Conservation (phyloP, 2,888 invertebrate species). For the Xylophagus ater region DNA sequence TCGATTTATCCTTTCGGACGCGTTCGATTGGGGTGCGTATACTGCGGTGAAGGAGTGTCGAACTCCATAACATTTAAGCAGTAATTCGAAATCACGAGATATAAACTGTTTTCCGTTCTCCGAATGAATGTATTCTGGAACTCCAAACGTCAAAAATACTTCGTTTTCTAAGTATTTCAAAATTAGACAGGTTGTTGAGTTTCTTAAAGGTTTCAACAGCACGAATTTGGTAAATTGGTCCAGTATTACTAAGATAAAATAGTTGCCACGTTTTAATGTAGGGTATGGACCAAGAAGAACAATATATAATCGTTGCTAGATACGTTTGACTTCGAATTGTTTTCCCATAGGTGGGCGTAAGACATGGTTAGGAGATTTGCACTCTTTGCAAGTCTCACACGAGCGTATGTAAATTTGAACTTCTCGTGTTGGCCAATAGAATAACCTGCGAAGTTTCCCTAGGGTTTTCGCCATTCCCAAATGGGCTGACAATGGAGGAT, state of each 20-base stretch:
- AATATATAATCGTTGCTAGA: slow-evolving; percentile 12
- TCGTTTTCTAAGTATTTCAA: no score
- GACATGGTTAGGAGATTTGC: slow-evolving; percentile 7
- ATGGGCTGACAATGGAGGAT: not conserved
- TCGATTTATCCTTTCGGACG: slow-evolving; percentile 26
- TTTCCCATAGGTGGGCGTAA: slow-evolving; percentile 15
- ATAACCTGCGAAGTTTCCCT: slow-evolving; percentile 5
- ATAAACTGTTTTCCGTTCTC: slow-evolving; percentile 24
- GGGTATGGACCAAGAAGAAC: slow-evolving; percentile 18
- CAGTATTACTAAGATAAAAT: slow-evolving; percentile 12
- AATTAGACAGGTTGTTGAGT: slow-evolving; percentile 17
- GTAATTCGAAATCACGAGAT: slow-evolving; percentile 14
- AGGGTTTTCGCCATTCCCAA: slow-evolving; percentile 11
- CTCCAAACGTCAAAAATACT: no score
- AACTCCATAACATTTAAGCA: slow-evolving; percentile 13
- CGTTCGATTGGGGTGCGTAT: slow-evolving; percentile 28
- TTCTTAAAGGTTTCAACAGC: slow-evolving; percentile 12
- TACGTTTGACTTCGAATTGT: not conserved
- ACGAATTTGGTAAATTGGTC: slow-evolving; percentile 17
- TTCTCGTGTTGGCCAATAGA: slow-evolving; percentile 16
- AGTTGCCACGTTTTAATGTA: slow-evolving; percentile 10
- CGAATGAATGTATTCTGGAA: slow-evolving; percentile 17
- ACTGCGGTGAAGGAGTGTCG: slow-evolving; percentile 17
- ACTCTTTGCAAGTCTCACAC: slow-evolving; percentile 9
- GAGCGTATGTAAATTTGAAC: slow-evolving; percentile 6